A percentile compares a stretch with the other conserved stretches of the same genome.
These are phyloP conservation scores for Actinemys pallida DNA, from an alignment of 2,113 vertebrate species.

Conservation along the genomic window DNA sequence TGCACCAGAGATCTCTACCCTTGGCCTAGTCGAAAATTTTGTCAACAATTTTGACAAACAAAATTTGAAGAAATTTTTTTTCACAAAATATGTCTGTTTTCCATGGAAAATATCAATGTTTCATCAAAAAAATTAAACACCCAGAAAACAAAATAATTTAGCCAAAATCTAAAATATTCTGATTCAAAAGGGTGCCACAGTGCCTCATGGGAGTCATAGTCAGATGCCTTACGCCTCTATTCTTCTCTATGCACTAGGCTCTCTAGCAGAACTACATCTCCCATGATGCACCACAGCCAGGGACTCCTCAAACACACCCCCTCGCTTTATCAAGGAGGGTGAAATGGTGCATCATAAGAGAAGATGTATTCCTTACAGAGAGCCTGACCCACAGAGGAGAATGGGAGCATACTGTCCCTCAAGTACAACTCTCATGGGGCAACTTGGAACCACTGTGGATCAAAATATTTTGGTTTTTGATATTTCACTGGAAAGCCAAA, in stretches of 20 bases:
- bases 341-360: background rate
- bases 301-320: background rate
- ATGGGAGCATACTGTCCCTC: background rate
- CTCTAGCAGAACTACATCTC: background rate
- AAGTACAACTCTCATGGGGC: background rate
- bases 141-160: background rate
- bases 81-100: background rate
- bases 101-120: background rate
- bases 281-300: background rate
- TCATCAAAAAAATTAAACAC: background rate
- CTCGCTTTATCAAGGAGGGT: background rate
- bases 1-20: background rate
- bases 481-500: background rate
- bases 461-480: background rate
- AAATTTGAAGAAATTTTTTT: background rate
- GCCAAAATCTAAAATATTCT: background rate
- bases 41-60: background rate
- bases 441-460: background rate
- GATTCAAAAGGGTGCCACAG: background rate
- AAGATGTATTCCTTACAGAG: background rate
- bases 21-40: rapidly evolving
- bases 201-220: background rate
- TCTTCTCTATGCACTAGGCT: background rate
- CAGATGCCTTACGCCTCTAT: background rate
- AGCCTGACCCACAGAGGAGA: background rate